These are phyloP conservation scores for Anastrepha obliqua DNA, from an alignment of 1,140 invertebrate genomes.

Conservation along the genomic window DNA sequence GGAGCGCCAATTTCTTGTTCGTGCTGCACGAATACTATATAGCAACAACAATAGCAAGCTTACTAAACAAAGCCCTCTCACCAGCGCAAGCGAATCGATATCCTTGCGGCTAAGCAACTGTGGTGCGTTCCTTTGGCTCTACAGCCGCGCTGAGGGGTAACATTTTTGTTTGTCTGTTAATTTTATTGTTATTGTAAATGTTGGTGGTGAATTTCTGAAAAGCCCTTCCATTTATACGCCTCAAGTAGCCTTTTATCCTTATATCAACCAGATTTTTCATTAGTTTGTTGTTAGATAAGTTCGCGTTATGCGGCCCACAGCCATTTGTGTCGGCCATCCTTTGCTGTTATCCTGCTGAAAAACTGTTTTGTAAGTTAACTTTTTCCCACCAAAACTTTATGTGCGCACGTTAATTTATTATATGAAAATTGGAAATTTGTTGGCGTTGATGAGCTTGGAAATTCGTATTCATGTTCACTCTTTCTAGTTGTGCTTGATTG, in stretches of 20 bases:
- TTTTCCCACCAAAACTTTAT: constrained; percentile 54
- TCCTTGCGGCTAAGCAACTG: neutral
- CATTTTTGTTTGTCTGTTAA: neutral
- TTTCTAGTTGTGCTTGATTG: neutral
- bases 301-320: neutral
- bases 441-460: neutral
- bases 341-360: constrained; percentile 61
- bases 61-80: neutral
- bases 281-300: neutral
- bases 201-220: constrained; percentile 29
- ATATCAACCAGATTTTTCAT: neutral
- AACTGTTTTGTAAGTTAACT: constrained; percentile 55
- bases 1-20: neutral
- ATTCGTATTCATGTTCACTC: neutral
- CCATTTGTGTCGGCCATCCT: neutral
- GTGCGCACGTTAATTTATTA: neutral
- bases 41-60: neutral
- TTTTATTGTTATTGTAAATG: constrained; percentile 26
- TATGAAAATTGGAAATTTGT: constrained; percentile 18
- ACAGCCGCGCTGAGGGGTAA: neutral
- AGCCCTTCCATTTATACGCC: neutral
- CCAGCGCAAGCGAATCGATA: constrained; percentile 6
- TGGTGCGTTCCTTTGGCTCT: neutral
- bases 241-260: neutral
- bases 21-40: neutral